phyloP scores from a whole-genome alignment of 2,113 vertebrate species.

The Leucosticte australis region DNA sequence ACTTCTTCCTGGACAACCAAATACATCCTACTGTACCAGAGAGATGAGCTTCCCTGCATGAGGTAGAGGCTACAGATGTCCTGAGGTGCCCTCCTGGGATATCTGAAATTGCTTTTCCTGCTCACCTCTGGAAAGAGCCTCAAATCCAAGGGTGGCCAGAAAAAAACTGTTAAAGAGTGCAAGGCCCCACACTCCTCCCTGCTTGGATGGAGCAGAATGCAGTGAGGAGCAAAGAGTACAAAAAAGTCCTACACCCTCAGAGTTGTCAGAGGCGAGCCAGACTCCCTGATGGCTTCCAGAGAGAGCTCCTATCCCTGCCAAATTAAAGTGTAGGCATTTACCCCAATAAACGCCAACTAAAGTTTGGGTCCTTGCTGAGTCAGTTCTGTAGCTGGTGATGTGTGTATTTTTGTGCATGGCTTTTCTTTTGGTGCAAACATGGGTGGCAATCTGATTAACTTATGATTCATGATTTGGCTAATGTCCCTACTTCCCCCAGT shows the following conservation, averaged over 20 bases:
- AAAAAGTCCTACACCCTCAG: background rate
- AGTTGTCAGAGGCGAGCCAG: background rate
- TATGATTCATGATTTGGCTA: slow-evolving; percentile 63
- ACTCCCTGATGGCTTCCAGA: background rate
- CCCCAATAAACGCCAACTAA: background rate
- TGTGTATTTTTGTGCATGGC: background rate
- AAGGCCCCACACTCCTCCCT: background rate
- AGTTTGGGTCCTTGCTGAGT: background rate
- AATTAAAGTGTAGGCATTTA: background rate
- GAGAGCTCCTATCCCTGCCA: background rate
- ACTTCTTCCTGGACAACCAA: background rate
- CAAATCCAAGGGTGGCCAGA: background rate
- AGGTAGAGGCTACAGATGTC: accelerated
- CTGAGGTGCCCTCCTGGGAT: background rate
- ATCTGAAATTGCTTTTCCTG: background rate
- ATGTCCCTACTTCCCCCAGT: slow-evolving; percentile 47
- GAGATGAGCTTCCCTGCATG: background rate
- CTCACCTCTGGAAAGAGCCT: background rate
- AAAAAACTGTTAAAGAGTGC: background rate
- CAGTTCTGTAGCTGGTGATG: background rate
- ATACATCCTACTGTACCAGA: background rate
- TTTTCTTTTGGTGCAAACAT: slow-evolving; percentile 41
- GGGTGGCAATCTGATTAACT: slow-evolving; percentile 63
- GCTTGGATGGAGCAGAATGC: background rate
- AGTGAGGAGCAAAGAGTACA: background rate